Evolutionary conservation across 2,888 invertebrate species (phyloP), one percentile per base, ranked within the genome.

Genomic region (Lycocerus yunnanus): DNA sequence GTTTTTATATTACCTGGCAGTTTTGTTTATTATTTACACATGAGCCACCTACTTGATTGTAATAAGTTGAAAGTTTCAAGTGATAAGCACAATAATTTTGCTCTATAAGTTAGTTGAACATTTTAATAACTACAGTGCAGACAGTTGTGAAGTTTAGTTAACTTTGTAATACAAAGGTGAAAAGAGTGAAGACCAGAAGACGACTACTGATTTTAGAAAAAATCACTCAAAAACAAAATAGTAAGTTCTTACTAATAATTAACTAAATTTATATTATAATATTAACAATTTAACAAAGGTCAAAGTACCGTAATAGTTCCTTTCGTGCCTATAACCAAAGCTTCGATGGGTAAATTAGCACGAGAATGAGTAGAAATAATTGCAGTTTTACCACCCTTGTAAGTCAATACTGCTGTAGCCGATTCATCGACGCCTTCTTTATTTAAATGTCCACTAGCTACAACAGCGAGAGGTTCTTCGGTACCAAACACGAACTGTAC

Each of bases 341-440:
- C 93, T 79, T 90, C 91, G 82, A 92, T 92, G 0, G 91, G 88
- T 84, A 93, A 86, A 13, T 86, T 84, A 1, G 90, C 89, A 58
- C 88, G 83, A 1, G 90, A 88, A 77, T 92, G 90, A 0, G 91
- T 90, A 1, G 89, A 86, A 1, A 94, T 84, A 0, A 91, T 90
- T 0, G 93, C 94, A 9, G 91, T 91, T 75, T 91, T 89, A 8
- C 92, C 91, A 15, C 89, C 89, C 21, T 89, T 88, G 83, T 92
- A 94, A 74, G 89, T 89, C 13, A 95, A 84, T 13, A 91, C 89
- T 14, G 92, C 91, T 5, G 90, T 90, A 79, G 91, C 88, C 6
- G 90, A 90, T 81, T 90, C 84, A 84, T 97, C 97, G 2, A 93
- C 92, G 0, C 94, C 95, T 0, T 92, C 89, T 0, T 89, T 85